Evolutionary conservation across 2,797 vertebrate genomes (phyloP), one percentile per base, ranked within the genome.

Genomic region (Hippocampus kuda): DNA sequence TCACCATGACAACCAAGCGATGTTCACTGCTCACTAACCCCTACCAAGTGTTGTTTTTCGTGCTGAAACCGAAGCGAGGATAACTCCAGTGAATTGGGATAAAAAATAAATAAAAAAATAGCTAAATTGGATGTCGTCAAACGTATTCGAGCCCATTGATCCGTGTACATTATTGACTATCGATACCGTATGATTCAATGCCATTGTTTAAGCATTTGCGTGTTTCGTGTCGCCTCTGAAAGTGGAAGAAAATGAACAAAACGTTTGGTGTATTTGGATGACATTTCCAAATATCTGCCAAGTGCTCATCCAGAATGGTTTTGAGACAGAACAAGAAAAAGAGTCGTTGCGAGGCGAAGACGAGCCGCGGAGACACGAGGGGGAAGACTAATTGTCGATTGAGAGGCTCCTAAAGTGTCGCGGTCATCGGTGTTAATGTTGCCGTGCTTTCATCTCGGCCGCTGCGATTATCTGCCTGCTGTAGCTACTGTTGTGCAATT

Each of bases 341-440:
- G 53, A 71, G 64, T 54, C 46, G 61, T 63, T 51, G 34, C 67
- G 68, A 44, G 66, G 61, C 4, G 7, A 49, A 59, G 66, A 51
- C 72, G 78, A 71, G 72, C 75, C 26, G 74, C 77, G 70, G 49
- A 61, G 72, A 71, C 72, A 69, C 59, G 71, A 84, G 81, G 80
- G 65, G 83, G 78, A 74, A 76, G 79, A 83, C 82, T 85, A 81
- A 84, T 85, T 84, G 81, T 83, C 81, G 82, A 81, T 84, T 79
- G 80, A 79, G 82, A 82, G 82, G 77, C 75, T 84, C 81, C 87
- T 86, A 85, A 88, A 90, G 83, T 85, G 77, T 49, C 67, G 7
- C 76, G 85, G 85, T 88, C 85, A 89, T 91, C 88, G 90, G 82
- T 77, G 85, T 84, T 90, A 91, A 91, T 92, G 88, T 88, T 73